A percentile compares a stretch with the other conserved stretches of the same genome.
Conservation (phyloP, 2,797 vertebrate genomes). For the Myotis planiceps region DNA sequence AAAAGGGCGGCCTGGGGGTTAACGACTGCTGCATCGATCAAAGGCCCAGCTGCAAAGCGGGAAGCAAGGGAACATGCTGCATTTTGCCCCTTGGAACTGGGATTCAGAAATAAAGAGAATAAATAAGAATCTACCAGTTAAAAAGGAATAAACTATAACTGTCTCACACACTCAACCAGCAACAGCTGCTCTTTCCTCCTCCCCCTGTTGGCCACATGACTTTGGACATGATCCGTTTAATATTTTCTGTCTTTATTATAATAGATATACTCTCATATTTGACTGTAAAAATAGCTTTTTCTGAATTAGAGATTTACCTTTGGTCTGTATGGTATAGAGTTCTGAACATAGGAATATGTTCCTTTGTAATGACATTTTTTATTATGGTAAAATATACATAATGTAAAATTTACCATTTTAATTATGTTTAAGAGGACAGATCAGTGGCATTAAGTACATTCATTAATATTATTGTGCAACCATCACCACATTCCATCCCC, state of each 20-base stretch:
- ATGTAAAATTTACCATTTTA: background rate
- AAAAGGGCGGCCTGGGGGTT: background rate
- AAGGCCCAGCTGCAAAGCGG: background rate
- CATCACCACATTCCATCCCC: background rate
- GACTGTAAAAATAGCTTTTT: background rate
- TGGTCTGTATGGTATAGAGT: background rate
- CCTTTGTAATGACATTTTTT: background rate
- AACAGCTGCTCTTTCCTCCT: background rate
- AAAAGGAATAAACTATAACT: background rate
- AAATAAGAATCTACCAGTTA: background rate
- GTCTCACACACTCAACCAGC: background rate
- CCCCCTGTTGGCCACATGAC: background rate
- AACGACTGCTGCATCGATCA: background rate
- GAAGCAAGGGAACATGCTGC: background rate
- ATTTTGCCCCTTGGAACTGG: background rate
- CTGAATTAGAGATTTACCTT: background rate
- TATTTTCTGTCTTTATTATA: background rate
- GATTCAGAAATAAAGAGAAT: background rate
- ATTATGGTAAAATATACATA: background rate
- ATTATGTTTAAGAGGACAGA: background rate
- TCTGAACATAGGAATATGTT: background rate
- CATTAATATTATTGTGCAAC: background rate
- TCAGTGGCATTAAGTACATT: background rate
- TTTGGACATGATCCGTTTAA: background rate
- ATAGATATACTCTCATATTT: background rate